phyloP scores from a whole-genome alignment of 1,140 invertebrate genomes.

The Dinoponera quadriceps region DNA sequence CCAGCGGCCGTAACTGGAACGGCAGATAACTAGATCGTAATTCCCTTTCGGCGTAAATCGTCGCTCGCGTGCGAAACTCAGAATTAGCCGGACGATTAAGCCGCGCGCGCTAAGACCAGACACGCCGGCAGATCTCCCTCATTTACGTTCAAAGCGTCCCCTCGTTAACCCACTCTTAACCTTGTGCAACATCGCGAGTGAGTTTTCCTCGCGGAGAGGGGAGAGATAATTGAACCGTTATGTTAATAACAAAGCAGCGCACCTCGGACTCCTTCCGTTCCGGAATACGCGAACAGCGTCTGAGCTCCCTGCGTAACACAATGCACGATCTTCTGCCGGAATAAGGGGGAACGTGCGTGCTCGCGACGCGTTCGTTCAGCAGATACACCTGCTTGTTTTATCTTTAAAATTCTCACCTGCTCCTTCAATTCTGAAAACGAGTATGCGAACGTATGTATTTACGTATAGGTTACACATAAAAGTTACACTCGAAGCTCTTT shows the following conservation, averaged over 20 bases:
- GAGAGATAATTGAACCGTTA: slow-evolving; percentile 37
- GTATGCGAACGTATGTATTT: too few relatives aligned
- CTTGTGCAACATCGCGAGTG: slow-evolving; percentile 67
- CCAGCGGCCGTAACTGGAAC: slow-evolving; percentile 20
- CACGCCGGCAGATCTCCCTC: slow-evolving; percentile 33
- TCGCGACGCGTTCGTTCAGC: too few relatives aligned
- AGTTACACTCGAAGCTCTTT: too few relatives aligned
- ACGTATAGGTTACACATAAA: too few relatives aligned
- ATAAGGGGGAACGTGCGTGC: too few relatives aligned
- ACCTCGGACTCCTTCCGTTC: background rate
- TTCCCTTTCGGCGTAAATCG: slow-evolving; percentile 49
- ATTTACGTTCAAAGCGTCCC: slow-evolving; percentile 25
- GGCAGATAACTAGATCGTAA: slow-evolving; percentile 39
- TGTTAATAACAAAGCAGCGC: background rate
- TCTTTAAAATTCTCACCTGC: background rate
- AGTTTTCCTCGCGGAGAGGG: slow-evolving; percentile 16
- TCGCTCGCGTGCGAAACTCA: slow-evolving; percentile 42
- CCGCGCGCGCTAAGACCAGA: slow-evolving; percentile 38
- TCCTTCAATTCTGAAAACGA: slow-evolving; percentile 1
- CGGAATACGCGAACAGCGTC: background rate
- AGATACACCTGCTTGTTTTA: too few relatives aligned
- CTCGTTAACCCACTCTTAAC: slow-evolving; percentile 53
- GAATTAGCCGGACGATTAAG: slow-evolving; percentile 65
- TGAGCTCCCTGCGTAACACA: too few relatives aligned
- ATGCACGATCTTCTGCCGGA: too few relatives aligned